A percentile compares a stretch with the other conserved stretches of the same genome.
phyloP scores from a whole-genome alignment of 2,113 vertebrate genomes.

The Zosterops lateralis region DNA sequence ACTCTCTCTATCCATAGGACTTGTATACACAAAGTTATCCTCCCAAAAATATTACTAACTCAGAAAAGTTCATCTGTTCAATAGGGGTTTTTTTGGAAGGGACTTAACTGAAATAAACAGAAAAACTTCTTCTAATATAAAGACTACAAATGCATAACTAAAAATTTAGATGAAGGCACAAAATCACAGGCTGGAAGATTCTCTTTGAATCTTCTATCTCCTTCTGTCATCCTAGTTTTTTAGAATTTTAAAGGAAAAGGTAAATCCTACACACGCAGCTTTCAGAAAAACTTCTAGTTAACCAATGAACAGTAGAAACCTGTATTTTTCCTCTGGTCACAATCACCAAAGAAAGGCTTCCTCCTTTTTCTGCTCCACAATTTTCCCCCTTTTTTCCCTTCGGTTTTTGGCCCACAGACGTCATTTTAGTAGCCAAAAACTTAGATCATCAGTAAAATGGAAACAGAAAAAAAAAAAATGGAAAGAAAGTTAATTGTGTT shows the following conservation, averaged over 20 bases:
- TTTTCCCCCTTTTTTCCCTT: not conserved
- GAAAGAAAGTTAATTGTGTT: not conserved
- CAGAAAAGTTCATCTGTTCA: not conserved
- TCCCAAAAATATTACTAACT: not conserved
- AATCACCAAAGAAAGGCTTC: not conserved
- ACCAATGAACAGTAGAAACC: not conserved
- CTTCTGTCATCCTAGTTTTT: not conserved
- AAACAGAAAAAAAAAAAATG: not conserved
- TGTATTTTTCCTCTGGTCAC: not conserved
- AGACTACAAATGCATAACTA: not conserved
- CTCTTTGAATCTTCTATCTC: not conserved
- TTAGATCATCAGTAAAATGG: not conserved
- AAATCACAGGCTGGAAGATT: not conserved
- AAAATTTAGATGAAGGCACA: not conserved
- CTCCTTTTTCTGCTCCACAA: not conserved
- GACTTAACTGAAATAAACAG: not conserved
- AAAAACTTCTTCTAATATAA: not conserved
- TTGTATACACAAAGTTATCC: not conserved
- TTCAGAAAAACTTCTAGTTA: not conserved
- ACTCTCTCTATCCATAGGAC: fast-evolving
- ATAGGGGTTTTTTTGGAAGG: not conserved
- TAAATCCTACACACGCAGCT: not conserved
- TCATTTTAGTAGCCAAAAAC: not conserved
- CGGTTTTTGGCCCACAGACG: not conserved
- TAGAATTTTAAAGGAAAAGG: not conserved